A percentile compares a stretch with the other conserved stretches of the same genome.
These are phyloP conservation scores for Circaetus cinerascens DNA, from an alignment of 2,113 vertebrate genomes.

Conservation along the genomic window DNA sequence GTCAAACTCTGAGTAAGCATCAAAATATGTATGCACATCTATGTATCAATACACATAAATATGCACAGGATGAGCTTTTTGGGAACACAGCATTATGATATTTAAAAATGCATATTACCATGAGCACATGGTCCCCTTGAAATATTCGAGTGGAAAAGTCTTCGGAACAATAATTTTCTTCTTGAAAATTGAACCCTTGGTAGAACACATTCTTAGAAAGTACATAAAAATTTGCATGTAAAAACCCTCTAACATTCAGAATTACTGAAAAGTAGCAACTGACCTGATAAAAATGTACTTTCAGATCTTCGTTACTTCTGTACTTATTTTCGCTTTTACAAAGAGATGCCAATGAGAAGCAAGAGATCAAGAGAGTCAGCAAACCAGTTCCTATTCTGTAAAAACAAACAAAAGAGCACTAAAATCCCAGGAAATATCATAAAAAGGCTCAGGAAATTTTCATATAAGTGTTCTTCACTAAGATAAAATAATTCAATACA, in stretches of 20 bases:
- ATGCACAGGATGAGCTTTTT: not conserved
- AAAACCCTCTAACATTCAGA: not conserved
- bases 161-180: not conserved
- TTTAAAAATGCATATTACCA: not conserved
- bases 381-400: constrained; percentile 81
- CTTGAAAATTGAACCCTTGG: not conserved
- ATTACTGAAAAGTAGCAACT: constrained; percentile 31
- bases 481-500: not conserved
- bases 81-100: not conserved
- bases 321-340: constrained; percentile 67
- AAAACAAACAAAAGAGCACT: constrained; percentile 24
- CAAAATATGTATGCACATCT: not conserved
- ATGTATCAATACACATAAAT: not conserved
- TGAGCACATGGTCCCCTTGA: not conserved
- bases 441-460: not conserved
- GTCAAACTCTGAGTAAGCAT: not conserved
- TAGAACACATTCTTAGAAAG: not conserved
- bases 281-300: constrained; percentile 83
- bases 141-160: not conserved
- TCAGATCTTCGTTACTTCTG: constrained; percentile 57
- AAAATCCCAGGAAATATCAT: not conserved
- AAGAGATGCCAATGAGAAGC: constrained; percentile 64
- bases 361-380: constrained; percentile 78
- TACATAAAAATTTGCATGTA: not conserved
- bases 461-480: not conserved